Evolutionary conservation across 2,888 invertebrate species (phyloP), one percentile per base, ranked within the genome.

Genomic region (Drepana falcataria): DNA sequence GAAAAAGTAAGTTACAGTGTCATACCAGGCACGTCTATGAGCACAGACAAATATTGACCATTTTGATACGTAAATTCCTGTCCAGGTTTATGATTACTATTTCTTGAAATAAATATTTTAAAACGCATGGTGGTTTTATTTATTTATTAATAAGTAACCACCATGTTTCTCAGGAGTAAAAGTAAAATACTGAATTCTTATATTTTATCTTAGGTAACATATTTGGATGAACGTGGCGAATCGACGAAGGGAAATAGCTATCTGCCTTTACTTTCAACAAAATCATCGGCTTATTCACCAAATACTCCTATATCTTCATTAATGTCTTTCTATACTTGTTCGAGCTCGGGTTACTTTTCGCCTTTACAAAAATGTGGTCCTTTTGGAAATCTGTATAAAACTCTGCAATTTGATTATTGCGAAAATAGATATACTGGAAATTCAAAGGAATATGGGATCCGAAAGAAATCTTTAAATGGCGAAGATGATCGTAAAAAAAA

Each of bases 1-100:
- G 77, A 82, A 54, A 80, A 79, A 79, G 82, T 83, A 75, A 87
- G 82, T 81, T 81, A 68, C 59, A 66, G 73, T 47, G 63, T 68
- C 56, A 64, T 81, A 59, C 76, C 68, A 61, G 68, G 64, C 52
- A 70, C 72, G 44, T 61, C n/a, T 47, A 61, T 54, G 51, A 55
- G 47, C 41, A 53, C 40, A 55, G 57, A 21, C 53, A 56, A 41
- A 34, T 51, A 51, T 48, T 53, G 35, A 48, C 9, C 49, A 35
- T 47, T 52, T 47, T 54, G 49, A 48, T 48, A 53, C 48, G 2
- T 35, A 49, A 35, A 34, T 54, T 21, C 37, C 52, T 52, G 49
- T 47, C 35, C 4, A 48, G 41, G 53, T 35, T 35, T 53, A 40
- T 37, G 48, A 52, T n/a, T 21, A 53, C 51, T 54, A 54, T 53